Percentiles rank a stretch among this genome's conserved stretches.
Evolutionary conservation across 2,113 vertebrate genomes (phyloP).

Genomic region (Atlantisia rogersi): DNA sequence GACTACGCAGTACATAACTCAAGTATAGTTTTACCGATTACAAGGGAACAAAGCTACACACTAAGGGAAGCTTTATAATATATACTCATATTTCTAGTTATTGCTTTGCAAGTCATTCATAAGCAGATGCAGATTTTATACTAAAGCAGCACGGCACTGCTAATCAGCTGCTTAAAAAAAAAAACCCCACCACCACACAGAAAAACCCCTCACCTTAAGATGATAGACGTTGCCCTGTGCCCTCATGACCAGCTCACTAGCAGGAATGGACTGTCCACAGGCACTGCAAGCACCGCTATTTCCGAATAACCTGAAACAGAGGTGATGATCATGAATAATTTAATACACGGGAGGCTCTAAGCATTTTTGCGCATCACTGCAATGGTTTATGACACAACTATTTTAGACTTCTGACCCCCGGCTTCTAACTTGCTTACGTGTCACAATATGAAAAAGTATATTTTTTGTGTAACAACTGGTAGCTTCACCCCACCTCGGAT

Average conservation of each 20-base stretch:
- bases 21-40: conserved; percentile 18
- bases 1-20: conserved; percentile 25
- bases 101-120: neutral
- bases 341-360: conserved; percentile 3
- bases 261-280: conserved; percentile 98
- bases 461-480: conserved; percentile 47
- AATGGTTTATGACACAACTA: conserved; percentile 33
- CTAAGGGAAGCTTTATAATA: neutral
- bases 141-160: neutral
- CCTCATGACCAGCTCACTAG: conserved; percentile 98
- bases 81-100: neutral
- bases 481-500: conserved; percentile 68
- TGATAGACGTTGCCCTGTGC: conserved; percentile 99
- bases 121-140: neutral
- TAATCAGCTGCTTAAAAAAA: neutral
- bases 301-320: conserved; percentile 94
- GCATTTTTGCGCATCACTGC: conserved; percentile 49
- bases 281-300: conserved; percentile 98
- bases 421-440: conserved; percentile 37
- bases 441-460: neutral
- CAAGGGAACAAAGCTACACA: neutral
- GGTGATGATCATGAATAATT: conserved; percentile 52
- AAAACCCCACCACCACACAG: neutral
- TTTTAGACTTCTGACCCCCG: neutral
- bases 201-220: conserved; percentile 88